Evolutionary conservation across 2,888 invertebrate genomes (phyloP).

Genomic region (Drosophila meridiana): DNA sequence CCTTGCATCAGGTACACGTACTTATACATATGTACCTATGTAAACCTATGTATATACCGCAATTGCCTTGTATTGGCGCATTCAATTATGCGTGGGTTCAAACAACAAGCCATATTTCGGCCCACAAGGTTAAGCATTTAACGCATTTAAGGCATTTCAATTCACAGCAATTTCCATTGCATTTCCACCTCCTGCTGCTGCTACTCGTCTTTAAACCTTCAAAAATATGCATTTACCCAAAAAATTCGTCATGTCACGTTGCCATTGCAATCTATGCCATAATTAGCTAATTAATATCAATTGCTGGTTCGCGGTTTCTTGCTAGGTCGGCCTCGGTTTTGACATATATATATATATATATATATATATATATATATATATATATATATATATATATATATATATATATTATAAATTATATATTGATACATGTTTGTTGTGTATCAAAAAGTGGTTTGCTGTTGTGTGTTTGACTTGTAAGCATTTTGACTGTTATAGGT

Average conservation of each 20-base stretch:
- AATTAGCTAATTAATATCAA: constrained; percentile 79
- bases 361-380: constrained; percentile 15
- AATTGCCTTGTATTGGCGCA: constrained; percentile 34
- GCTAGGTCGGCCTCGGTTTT: not conserved
- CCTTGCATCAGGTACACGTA: not conserved
- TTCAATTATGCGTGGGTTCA: constrained; percentile 27
- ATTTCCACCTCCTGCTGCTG: not conserved
- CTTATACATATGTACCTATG: not conserved
- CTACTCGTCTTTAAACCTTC: too few relatives aligned
- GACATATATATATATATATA: constrained; percentile 16
- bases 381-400: constrained; percentile 9
- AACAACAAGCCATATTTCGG: not conserved
- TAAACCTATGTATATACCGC: not conserved
- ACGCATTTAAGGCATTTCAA: constrained; percentile 9
- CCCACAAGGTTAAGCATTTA: constrained; percentile 12
- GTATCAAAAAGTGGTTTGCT: constrained; percentile 57
- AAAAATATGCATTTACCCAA: not conserved
- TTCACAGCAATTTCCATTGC: not conserved
- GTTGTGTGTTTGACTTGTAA: constrained; percentile 25
- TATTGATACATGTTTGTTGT: not conserved
- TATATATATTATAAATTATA: constrained; percentile 3
- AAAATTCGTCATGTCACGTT: constrained; percentile 25
- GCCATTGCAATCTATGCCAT: constrained; percentile 51
- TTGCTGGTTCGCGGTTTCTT: constrained; percentile 26
- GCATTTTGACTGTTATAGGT: constrained; percentile 51